Conservation (phyloP, 2,888 invertebrate genomes). For the Luffia ferchaultella region DNA sequence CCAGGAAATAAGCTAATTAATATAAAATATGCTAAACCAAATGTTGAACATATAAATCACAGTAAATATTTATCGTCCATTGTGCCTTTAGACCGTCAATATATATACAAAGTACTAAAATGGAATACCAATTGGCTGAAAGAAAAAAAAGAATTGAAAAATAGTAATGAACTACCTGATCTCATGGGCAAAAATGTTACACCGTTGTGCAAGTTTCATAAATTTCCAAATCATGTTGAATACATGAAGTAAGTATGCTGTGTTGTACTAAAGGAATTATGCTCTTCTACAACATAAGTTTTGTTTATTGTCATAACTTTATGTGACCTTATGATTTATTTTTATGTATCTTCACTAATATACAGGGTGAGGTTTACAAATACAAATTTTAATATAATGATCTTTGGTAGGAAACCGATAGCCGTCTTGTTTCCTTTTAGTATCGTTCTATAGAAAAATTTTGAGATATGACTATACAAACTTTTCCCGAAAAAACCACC, state of each 20-base stretch:
- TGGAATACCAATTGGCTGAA: slow-evolving; percentile 76
- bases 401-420: too few species aligned
- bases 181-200: slow-evolving; percentile 52
- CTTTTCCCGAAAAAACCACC: too few species aligned
- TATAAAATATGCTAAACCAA: slow-evolving; percentile 20
- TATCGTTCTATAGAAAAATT: too few species aligned
- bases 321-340: too few species aligned
- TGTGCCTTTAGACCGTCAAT: slow-evolving; percentile 13
- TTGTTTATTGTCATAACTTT: too few species aligned
- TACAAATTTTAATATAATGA: too few species aligned
- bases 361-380: too few species aligned
- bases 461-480: too few species aligned
- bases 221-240: slow-evolving; percentile 63
- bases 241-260: slow-evolving; percentile 67
- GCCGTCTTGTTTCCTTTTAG: too few species aligned
- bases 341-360: too few species aligned
- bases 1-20: slow-evolving; percentile 46
- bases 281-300: too few species aligned
- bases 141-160: slow-evolving; percentile 39
- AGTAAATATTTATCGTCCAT: neutral
- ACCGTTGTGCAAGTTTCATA: slow-evolving; percentile 59
- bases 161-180: slow-evolving; percentile 58
- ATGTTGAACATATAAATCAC: neutral
- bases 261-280: too few species aligned
- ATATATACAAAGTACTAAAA: slow-evolving; percentile 57